phyloP scores from a whole-genome alignment of 2,888 invertebrate species.

The Yponomeuta cagnagella region DNA sequence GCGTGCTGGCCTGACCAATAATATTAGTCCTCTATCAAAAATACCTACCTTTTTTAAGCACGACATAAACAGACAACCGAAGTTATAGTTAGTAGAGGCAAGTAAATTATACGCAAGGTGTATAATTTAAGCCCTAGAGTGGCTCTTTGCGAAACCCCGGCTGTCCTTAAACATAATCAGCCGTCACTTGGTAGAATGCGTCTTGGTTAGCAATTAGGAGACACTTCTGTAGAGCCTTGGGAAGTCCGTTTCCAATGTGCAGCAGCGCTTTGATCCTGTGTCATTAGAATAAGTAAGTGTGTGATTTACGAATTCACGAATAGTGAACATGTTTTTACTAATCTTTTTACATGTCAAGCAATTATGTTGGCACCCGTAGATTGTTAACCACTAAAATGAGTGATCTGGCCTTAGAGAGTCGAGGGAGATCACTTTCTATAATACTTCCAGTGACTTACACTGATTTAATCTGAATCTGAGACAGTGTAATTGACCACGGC shows the following conservation, averaged over 20 bases:
- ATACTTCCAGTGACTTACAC: not conserved
- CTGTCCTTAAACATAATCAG: not conserved
- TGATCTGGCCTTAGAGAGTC: too few species aligned
- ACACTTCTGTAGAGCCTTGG: constrained; percentile 3
- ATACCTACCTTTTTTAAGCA: not conserved
- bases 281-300: not conserved
- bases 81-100: not conserved
- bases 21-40: not conserved
- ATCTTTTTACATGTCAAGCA: not conserved
- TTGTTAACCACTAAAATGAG: not conserved
- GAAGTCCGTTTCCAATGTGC: constrained; percentile 10
- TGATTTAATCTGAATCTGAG: not conserved
- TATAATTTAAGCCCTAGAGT: constrained; percentile 4
- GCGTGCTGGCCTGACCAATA: not conserved
- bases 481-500: not conserved
- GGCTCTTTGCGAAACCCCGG: constrained; percentile 7
- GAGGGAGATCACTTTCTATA: not conserved
- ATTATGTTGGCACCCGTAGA: not conserved
- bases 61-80: not conserved
- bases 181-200: constrained; percentile 5
- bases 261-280: constrained; percentile 7
- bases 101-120: not conserved
- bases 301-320: not conserved
- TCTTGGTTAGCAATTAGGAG: constrained; percentile 6
- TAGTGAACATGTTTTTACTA: not conserved